Base-by-base conservation (phyloP, 2,113 vertebrate species). In the Rhabdornis inornatus region DNA sequence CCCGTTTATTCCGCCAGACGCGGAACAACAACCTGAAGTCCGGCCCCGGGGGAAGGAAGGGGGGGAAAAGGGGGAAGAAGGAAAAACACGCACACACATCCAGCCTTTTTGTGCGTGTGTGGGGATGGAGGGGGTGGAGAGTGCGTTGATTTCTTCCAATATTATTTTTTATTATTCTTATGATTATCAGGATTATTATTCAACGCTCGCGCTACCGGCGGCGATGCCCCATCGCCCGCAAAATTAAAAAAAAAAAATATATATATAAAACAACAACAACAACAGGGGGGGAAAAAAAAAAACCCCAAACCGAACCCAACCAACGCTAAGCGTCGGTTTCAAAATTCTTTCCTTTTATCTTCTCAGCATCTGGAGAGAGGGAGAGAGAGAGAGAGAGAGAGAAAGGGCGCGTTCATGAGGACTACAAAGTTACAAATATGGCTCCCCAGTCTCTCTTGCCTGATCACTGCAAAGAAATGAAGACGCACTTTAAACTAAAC, bases 351-450 rank as follows among this genome's bases (percentile, higher is more conserved):
- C 49, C 47, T 85, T 95, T 87, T 80, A 78, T 95, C 92, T 95
- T 89, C 76, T 87, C 95, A 96, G 97, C 97, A 95, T 96, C 97
- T 95, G 97, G 95, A 96, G 94, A 94, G 96, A 83, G 82, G 42
- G 94, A 92, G 96, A 83, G 78, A 84, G 91, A 59, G n/a, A n/a
- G n/a, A n/a, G 61, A 79, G 89, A 63, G 83, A 87, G 94, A 95
- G 96, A 97, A 98, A 98, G 97, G 98, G 98, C 98, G 98, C 98
- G 98, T 98, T 98, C 98, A 98, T 97, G 97, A 98, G 97, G 95
- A 98, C 98, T 98, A 97, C 98, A 99, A 99, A 99, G 99, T 99
- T 99, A 98, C 98, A 99, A 99, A 99, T 98, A 99, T 99, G 98
- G 98, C 98, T 99, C 81, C 98, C 98, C 98, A 85, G 96, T 92